Conservation (phyloP, 2,797 vertebrate species). For the Muscicapa comitata region DNA sequence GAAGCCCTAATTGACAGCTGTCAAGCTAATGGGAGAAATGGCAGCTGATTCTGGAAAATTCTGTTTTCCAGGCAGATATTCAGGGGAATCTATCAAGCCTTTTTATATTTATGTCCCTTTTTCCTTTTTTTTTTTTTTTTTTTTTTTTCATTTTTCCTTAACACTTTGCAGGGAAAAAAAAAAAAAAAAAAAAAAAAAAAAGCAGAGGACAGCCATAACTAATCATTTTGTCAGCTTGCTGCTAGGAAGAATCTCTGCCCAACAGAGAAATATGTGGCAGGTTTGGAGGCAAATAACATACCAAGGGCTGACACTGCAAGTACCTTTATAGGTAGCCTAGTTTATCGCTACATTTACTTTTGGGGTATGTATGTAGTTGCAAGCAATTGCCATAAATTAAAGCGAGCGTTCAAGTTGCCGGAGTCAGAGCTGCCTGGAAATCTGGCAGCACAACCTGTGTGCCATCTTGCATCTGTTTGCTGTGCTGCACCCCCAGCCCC, state of each 20-base stretch:
- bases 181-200: constrained; percentile 54
- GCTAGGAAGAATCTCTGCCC: constrained; percentile 81
- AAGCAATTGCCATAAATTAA: constrained; percentile 41
- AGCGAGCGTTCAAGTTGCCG: background rate
- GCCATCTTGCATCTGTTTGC: background rate
- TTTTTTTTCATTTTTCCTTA: constrained; percentile 58
- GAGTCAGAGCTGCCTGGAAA: background rate
- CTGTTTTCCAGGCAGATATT: constrained; percentile 85
- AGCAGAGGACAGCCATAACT: constrained; percentile 83
- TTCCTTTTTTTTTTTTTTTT: background rate
- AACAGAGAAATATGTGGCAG: constrained; percentile 72
- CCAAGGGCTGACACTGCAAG: constrained; percentile 57
- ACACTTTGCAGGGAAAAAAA: constrained; percentile 54
- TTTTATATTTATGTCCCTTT: constrained; percentile 64
- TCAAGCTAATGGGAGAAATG: constrained; percentile 93
- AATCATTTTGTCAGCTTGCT: constrained; percentile 86
- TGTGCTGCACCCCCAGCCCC: background rate
- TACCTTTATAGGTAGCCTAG: constrained; percentile 60
- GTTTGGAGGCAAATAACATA: constrained; percentile 68
- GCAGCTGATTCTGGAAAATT: constrained; percentile 89
- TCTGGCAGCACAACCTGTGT: background rate
- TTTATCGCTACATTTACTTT: constrained; percentile 42
- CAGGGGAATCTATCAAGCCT: constrained; percentile 68
- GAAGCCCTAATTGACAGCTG: constrained; percentile 96
- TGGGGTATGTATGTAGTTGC: constrained; percentile 25